phyloP scores from a whole-genome alignment of 2,113 vertebrate species.

The Numida meleagris region DNA sequence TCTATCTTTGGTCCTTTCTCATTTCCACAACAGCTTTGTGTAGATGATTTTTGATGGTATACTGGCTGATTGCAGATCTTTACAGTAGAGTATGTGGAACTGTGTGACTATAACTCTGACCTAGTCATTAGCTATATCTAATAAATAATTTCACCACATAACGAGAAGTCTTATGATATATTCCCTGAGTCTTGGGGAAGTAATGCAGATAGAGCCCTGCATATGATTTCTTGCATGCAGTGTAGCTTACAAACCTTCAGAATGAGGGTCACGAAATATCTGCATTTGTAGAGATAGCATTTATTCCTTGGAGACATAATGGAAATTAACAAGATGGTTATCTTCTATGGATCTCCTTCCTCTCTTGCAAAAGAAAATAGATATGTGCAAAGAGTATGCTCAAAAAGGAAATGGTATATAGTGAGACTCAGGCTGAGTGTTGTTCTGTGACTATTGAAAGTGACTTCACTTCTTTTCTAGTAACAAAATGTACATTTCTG shows the following conservation, averaged over 20 bases:
- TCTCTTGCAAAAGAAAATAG: not conserved
- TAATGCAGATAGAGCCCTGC: not conserved
- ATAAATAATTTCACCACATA: not conserved
- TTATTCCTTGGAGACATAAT: not conserved
- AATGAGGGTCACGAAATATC: not conserved
- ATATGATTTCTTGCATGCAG: not conserved
- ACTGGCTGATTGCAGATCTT: not conserved
- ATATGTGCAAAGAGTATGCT: not conserved
- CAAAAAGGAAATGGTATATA: not conserved
- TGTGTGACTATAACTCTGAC: not conserved
- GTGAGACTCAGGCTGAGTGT: not conserved
- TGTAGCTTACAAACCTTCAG: not conserved
- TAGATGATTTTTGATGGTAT: not conserved
- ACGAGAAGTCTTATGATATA: not conserved
- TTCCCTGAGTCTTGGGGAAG: not conserved
- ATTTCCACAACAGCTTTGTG: not conserved
- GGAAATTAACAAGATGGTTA: not conserved
- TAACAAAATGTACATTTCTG: not conserved
- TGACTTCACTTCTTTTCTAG: not conserved
- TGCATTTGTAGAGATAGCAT: not conserved
- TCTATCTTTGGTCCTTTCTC: not conserved
- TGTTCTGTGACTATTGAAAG: not conserved
- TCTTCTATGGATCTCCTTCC: not conserved
- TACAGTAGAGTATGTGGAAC: not conserved
- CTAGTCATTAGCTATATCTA: not conserved